Evolutionary conservation across 2,113 vertebrate genomes (phyloP), one percentile per base, ranked within the genome.

Genomic region (Apistogramma diplotaenia): DNA sequence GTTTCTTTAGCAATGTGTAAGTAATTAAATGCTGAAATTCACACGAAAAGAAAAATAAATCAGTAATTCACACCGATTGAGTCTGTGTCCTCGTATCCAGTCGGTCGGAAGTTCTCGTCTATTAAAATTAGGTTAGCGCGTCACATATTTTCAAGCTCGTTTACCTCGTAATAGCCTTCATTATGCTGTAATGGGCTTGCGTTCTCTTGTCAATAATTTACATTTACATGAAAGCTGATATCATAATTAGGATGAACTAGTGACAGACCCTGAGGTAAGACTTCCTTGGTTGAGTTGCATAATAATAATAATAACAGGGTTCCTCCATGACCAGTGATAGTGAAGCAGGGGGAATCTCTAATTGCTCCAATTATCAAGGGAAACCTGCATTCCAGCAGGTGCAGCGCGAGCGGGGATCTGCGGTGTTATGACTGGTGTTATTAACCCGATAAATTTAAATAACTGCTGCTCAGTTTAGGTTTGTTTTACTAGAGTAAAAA

Each of bases 281-380:
- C 72, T 85, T 88, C 82, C 84, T 71, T 86, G 55, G 57, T 54
- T 16, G 60, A 61, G 57, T 87, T 90, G 87, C 84, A 85, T 88
- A 88, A 90, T 83, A 73, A 78, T 84, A 73, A 78, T 90, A 90
- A 90, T 91, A 88, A 86, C 82, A 89, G 90, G 83, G 75, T 92
- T 93, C 72, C 59, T 91, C 73, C 81, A 86, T 70, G 73, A 57
- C 78, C 59, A 80, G 74, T 60, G 79, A 88, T 80, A 90, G 85
- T 76, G 84, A 71, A 92, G 78, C 74, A 79, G 78, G 77, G 65
- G 79, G 78, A 92, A 93, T 87, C 89, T 92, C 90, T 92, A 93
- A 93, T 92, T 93, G 89, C 79, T 40, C 70, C 86, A 90, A 92
- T 93, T 93, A 93, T 92, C 87, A 79, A 87, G 89, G 87, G 89